These are phyloP conservation scores for Carassius auratus DNA, from an alignment of 2,113 vertebrate genomes.

Conservation along the genomic window DNA sequence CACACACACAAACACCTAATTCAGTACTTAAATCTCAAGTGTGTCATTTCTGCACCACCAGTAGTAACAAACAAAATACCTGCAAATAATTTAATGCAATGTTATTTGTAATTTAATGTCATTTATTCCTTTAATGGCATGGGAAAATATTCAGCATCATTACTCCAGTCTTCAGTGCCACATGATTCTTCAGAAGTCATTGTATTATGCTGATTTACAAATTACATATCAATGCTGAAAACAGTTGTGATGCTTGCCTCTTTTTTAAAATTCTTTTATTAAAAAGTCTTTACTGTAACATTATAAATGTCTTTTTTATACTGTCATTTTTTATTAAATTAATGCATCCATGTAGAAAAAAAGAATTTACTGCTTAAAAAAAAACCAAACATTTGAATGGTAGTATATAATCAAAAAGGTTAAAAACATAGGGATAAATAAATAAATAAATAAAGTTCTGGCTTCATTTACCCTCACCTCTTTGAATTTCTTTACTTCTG, in stretches of 20 bases:
- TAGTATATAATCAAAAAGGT: neutral
- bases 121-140: too few relatives aligned
- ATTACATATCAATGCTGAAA: neutral
- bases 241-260: too few relatives aligned
- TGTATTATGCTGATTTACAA: neutral
- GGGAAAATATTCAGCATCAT: too few relatives aligned
- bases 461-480: neutral
- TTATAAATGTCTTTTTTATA: too few relatives aligned
- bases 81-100: too few relatives aligned
- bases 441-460: neutral
- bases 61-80: neutral
- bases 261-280: neutral
- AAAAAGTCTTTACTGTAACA: too few relatives aligned
- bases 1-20: neutral
- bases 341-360: neutral
- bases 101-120: too few relatives aligned
- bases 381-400: neutral
- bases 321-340: neutral
- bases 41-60: neutral
- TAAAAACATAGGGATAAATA: neutral
- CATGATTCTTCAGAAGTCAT: neutral
- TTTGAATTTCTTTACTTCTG: slow-evolving; percentile 7
- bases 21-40: slow-evolving; percentile 4
- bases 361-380: neutral
- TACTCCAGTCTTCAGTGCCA: neutral